Evolutionary conservation across 2,797 vertebrate genomes (phyloP), one percentile per base, ranked within the genome.

Genomic region (Sandelia bainsii): DNA sequence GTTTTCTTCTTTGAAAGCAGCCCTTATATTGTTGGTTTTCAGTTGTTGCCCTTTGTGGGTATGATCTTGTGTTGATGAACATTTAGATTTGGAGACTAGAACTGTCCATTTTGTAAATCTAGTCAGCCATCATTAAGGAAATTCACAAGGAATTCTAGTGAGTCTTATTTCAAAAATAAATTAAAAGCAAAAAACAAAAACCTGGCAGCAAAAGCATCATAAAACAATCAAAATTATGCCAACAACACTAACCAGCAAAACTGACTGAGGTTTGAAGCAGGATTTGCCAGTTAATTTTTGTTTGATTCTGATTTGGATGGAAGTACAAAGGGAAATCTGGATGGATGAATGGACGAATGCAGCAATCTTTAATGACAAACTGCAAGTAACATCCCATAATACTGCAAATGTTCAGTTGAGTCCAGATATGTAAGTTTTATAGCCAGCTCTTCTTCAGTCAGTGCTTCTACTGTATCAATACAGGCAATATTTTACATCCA

Each of bases 161-260:
- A 57, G 52, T 52, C 56, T 75, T 22, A 11, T 60, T 74, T 74
- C 42, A 82, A 69, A 74, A 66, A 63, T 61, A 32, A 56, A 45
- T 20, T n/a, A 10, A 34, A 39, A 65, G 13, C 34, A 48, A n/a
- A 9, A 20, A 34, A 42, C 44, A 1, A 2, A 5, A 67, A 51
- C 4, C 72, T 77, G 40, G 57, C 54, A 70, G 20, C 1, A 44
- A 44, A 52, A 5, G 0, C 5, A 46, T 40, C 39, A 19, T 37
- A 6, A 48, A 63, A 67, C 51, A 22, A 65, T 44, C 10, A 8
- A 37, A 54, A 58, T 49, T 14, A 58, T 62, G 45, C 46, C 39
- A 51, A 23, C 4, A 14, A 16, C 56, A 53, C 65, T 32, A 65
- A 59, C 27, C 12, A 62, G 49, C 46, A 59, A 75, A 67, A 57